Evolutionary conservation across 2,888 invertebrate species (phyloP), one percentile per base, ranked within the genome.

Genomic region (Esperia sulphurella): DNA sequence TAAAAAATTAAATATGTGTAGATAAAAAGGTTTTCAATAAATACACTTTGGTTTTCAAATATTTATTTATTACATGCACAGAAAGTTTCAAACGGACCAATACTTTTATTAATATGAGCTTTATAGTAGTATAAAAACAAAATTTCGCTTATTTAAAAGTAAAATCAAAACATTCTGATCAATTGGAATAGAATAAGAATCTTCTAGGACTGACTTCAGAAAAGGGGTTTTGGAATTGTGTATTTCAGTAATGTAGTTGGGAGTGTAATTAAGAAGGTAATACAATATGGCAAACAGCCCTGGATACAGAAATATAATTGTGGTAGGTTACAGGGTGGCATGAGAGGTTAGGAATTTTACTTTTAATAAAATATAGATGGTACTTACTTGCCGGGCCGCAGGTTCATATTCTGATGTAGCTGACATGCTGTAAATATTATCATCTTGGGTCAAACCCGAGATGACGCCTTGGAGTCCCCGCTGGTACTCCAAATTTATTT

Each of bases 361-460:
- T 35, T 35, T 35, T 40, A 14, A 50, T 55, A 52, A 51, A 57
- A 35, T 7, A 39, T 39, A 39, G 7, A 14, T 39, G 1, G 46
- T 76, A 88, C 90, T 88, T 58, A 90, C 90, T 88, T 88, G 86
- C 78, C 83, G 89, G 88, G 88, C 86, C 87, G 79, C 71, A 65
- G 87, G 68, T 85, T 89, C 85, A 75, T 82, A 83, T 75, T 89
- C 89, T 83, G 88, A 79, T 81, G 88, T 72, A 75, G 89, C 78
- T 74, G 90, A 90, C 90, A 90, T 90, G 75, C 84, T 86, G 87
- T 83, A 78, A 79, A 82, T 75, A 87, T 79, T 83, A 78, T 79
- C 90, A 90, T 90, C 87, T 90, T 90, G 89, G 88, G 89, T 80
- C 79, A 77, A 84, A 71, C 88, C 86, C 88, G 77, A 83, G 85